A percentile compares a stretch with the other conserved stretches of the same genome.
Conservation (phyloP, 2,797 vertebrate genomes). For the Apogon talboti region DNA sequence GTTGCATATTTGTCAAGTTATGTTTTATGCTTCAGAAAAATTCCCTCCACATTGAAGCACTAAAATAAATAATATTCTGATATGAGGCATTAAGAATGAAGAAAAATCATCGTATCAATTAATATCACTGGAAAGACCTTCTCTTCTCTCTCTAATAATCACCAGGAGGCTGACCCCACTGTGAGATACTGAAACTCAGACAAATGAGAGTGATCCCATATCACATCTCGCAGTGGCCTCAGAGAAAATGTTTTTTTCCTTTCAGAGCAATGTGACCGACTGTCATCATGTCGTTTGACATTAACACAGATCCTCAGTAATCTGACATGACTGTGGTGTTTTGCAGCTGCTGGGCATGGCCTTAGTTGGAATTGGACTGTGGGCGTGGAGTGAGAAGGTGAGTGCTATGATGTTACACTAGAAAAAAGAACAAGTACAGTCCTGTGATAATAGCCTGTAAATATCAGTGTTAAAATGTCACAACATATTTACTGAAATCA, state of each 20-base stretch:
- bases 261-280: background rate
- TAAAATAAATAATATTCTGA: no score
- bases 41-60: no score
- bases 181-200: background rate
- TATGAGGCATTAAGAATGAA: no score
- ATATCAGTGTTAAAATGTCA: no score
- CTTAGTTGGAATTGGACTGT: conserved; percentile 95
- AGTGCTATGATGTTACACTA: conserved; percentile 65
- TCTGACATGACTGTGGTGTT: conserved; percentile 21
- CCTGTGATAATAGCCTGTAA: no score
- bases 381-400: conserved; percentile 99
- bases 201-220: background rate
- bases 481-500: no score
- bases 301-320: background rate
- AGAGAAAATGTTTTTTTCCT: background rate
- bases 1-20: no score
- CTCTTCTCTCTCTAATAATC: no score
- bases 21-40: no score
- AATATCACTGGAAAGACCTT: no score
- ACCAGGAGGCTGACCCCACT: background rate
- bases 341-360: conserved; percentile 96
- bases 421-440: no score
- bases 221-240: background rate
- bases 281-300: background rate
- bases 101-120: no score